phyloP scores from a whole-genome alignment of 2,888 invertebrate genomes.

The Argynnis bischoffii region DNA sequence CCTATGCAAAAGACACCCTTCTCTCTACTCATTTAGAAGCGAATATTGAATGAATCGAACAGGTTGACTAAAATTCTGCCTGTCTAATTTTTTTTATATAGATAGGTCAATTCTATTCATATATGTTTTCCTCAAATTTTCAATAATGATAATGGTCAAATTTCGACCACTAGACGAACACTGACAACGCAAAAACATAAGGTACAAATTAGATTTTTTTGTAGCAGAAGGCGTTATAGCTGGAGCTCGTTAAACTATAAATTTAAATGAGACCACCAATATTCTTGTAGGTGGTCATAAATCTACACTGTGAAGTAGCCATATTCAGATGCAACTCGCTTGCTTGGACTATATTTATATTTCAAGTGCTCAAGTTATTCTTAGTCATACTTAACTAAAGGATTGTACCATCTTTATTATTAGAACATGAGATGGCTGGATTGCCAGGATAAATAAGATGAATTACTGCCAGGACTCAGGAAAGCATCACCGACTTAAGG shows the following conservation, averaged over 20 bases:
- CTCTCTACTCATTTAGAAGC: too few relatives aligned
- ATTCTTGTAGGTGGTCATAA: constrained; percentile 34
- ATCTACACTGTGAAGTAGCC: constrained; percentile 34
- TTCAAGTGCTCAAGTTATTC: constrained; percentile 22
- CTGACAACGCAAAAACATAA: too few relatives aligned
- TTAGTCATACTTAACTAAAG: constrained; percentile 28
- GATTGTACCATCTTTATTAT: constrained; percentile 18
- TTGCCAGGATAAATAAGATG: not conserved
- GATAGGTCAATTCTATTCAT: too few relatives aligned
- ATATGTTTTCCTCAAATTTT: too few relatives aligned
- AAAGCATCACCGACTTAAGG: constrained; percentile 9
- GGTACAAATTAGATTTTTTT: not conserved
- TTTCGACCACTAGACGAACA: too few relatives aligned
- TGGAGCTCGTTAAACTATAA: constrained; percentile 10
- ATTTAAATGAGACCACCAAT: constrained; percentile 30
- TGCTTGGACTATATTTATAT: constrained; percentile 10
- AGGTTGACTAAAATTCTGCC: too few relatives aligned
- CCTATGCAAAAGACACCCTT: too few relatives aligned
- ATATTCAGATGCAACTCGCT: constrained; percentile 35
- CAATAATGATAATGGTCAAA: too few relatives aligned
- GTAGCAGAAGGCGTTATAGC: constrained; percentile 1
- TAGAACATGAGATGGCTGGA: constrained; percentile 7
- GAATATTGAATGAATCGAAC: too few relatives aligned
- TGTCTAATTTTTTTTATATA: too few relatives aligned
- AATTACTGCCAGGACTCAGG: constrained; percentile 1